Percentiles rank a stretch among this genome's conserved stretches.
Conservation (phyloP, 2,797 vertebrate species). For the Manis crassicaudata region DNA sequence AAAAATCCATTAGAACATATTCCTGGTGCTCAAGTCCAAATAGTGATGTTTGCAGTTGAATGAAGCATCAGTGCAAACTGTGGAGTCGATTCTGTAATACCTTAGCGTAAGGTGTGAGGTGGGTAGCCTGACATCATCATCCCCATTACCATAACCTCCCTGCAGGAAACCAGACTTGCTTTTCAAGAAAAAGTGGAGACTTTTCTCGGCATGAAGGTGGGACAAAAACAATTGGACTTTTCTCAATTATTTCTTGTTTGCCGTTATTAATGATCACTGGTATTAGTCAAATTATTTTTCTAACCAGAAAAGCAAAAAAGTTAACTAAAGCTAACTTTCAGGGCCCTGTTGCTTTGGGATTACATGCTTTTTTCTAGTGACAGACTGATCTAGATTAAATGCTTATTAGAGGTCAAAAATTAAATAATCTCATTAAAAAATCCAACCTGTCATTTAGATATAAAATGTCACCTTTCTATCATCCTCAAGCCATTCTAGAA, state of each 20-base stretch:
- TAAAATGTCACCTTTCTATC: background rate
- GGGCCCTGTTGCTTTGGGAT: background rate
- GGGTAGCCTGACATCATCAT: background rate
- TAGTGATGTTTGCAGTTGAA: background rate
- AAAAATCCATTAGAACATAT: background rate
- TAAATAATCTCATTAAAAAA: background rate
- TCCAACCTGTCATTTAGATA: background rate
- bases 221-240: background rate
- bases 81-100: fast-evolving
- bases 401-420: background rate
- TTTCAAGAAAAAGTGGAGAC: background rate
- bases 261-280: background rate
- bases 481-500: background rate
- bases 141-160: fast-evolving
- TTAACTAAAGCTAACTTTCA: background rate
- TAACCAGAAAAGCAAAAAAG: background rate
- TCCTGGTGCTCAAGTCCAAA: background rate
- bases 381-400: background rate
- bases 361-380: background rate
- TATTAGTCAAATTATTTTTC: background rate
- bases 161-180: background rate
- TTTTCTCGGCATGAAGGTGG: background rate
- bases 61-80: background rate
- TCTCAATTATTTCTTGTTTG: background rate
- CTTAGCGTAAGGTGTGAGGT: fast-evolving